phyloP scores from a whole-genome alignment of 2,888 invertebrate species.

The Parasteatoda lunata region DNA sequence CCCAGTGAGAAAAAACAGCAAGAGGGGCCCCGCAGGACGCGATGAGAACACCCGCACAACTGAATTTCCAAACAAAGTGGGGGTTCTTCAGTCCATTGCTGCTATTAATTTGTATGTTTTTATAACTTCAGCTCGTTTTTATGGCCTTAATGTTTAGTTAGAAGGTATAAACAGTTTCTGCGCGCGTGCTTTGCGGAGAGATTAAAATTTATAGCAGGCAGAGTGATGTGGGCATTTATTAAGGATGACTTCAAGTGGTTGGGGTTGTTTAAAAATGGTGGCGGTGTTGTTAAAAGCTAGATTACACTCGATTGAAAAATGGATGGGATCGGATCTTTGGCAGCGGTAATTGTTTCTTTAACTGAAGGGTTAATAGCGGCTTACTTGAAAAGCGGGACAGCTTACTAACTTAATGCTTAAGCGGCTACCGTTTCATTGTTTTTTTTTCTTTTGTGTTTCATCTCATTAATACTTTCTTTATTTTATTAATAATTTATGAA shows the following conservation, averaged over 20 bases:
- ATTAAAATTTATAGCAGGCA: slow-evolving; percentile 52
- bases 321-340: slow-evolving; percentile 26
- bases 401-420: slow-evolving; percentile 12
- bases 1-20: background rate
- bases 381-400: slow-evolving; percentile 25
- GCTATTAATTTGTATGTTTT: background rate
- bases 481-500: no score
- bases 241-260: slow-evolving; percentile 15
- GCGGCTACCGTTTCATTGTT: slow-evolving; percentile 26
- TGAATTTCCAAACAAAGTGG: background rate
- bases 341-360: slow-evolving; percentile 57
- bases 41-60: background rate
- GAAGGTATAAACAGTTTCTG: slow-evolving; percentile 33
- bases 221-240: slow-evolving; percentile 57
- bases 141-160: background rate
- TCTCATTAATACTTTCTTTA: no score
- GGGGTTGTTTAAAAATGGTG: slow-evolving; percentile 31
- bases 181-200: slow-evolving; percentile 53
- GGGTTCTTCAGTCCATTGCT: background rate
- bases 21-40: background rate
- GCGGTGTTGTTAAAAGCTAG: slow-evolving; percentile 41
- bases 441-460: background rate
- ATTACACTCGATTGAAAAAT: slow-evolving; percentile 55
- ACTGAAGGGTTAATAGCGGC: background rate
- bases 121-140: background rate